These are phyloP conservation scores for Imbricaverruca yamaguchii DNA, from an alignment of 2,888 invertebrate genomes.

Conservation along the genomic window DNA sequence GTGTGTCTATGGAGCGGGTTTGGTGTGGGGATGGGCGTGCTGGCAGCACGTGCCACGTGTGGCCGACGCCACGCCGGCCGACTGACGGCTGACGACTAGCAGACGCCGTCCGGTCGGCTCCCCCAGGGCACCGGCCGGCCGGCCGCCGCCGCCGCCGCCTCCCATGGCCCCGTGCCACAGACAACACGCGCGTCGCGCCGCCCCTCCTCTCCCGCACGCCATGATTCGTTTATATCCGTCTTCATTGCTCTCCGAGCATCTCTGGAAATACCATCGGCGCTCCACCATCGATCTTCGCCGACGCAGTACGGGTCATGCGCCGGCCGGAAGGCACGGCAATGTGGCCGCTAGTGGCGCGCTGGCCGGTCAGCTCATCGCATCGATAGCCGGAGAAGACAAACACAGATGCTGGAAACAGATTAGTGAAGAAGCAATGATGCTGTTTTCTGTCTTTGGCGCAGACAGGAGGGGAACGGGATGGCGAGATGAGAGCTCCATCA, in stretches of 20 bases:
- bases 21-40: no score
- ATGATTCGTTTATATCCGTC: slow-evolving; percentile 18
- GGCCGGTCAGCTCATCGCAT: neutral
- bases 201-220: neutral
- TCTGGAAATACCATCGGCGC: slow-evolving; percentile 15
- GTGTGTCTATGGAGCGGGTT: no score
- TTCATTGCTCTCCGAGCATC: slow-evolving; percentile 9
- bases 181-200: no score
- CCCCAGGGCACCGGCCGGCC: no score
- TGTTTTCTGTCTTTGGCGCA: neutral
- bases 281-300: neutral
- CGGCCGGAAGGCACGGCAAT: neutral
- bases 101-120: no score
- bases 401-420: slow-evolving; percentile 17
- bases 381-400: slow-evolving; percentile 5
- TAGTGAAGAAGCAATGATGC: slow-evolving; percentile 6
- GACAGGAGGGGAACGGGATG: neutral
- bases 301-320: neutral
- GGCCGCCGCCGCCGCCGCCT: neutral
- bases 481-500: no score
- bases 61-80: no score
- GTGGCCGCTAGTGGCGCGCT: neutral
- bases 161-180: no score
- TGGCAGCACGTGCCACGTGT: no score
- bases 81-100: no score